Evolutionary conservation across 1,140 invertebrate genomes (phyloP).

Genomic region (Lysiphlebus fabarum): DNA sequence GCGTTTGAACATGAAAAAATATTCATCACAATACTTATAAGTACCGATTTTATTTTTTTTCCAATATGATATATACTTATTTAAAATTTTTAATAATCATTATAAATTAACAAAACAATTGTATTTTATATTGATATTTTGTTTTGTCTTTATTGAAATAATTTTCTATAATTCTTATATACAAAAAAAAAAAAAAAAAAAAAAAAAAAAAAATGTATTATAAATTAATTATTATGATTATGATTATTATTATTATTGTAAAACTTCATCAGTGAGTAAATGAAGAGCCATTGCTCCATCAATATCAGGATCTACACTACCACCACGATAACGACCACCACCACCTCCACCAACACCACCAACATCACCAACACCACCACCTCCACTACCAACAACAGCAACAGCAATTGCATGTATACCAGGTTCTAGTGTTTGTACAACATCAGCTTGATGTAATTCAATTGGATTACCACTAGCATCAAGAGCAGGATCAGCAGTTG

Average conservation of each 20-base stretch:
- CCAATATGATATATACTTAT: too few species aligned
- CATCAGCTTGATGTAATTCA: slow-evolving; percentile 33
- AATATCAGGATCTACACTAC: slow-evolving; percentile 40
- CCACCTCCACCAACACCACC: slow-evolving; percentile 18
- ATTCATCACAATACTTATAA: slow-evolving; percentile 14
- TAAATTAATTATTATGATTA: too few species aligned
- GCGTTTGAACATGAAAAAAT: slow-evolving; percentile 28
- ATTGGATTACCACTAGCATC: slow-evolving; percentile 63
- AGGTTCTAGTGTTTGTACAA: slow-evolving; percentile 34
- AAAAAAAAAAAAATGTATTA: too few species aligned
- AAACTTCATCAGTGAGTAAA: slow-evolving; percentile 31
- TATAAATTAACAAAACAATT: too few species aligned
- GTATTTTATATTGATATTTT: too few species aligned
- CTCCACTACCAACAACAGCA: slow-evolving; percentile 39
- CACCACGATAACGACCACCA: too few species aligned
- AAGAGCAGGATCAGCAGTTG: slow-evolving; percentile 80
- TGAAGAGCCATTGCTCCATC: slow-evolving; percentile 40
- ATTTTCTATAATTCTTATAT: too few species aligned
- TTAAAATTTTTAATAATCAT: too few species aligned
- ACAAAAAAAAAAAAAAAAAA: too few species aligned
- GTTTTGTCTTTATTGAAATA: too few species aligned
- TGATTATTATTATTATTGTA: slow-evolving; percentile 26
- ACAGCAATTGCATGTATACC: slow-evolving; percentile 38
- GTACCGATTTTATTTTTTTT: too few species aligned
- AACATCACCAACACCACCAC: slow-evolving; percentile 28